Percentiles rank a stretch among this genome's conserved stretches.
Conservation (phyloP, 2,113 vertebrate species). For the Ammospiza nelsoni region DNA sequence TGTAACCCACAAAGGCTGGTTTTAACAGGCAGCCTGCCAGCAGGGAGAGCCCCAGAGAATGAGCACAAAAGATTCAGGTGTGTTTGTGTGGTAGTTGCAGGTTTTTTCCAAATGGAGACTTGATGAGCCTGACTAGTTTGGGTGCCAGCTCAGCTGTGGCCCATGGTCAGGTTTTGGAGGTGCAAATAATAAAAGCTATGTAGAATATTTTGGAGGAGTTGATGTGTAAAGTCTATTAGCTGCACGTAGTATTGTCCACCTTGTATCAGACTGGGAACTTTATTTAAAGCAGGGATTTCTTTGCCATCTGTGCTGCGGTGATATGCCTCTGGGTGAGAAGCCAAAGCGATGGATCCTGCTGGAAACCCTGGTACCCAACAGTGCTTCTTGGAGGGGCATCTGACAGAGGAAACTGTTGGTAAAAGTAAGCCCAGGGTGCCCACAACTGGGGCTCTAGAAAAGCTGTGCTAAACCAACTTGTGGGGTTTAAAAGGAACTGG, state of each 20-base stretch:
- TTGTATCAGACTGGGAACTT: neutral
- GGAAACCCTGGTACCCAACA: neutral
- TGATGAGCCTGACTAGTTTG: neutral
- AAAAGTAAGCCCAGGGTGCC: neutral
- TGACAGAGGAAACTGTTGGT: accelerated
- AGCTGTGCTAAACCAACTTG: neutral
- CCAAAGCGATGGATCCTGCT: neutral
- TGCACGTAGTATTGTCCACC: neutral
- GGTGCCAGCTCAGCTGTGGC: neutral
- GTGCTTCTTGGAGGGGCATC: neutral
- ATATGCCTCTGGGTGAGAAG: neutral
- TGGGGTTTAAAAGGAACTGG: neutral
- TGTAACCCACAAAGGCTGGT: neutral
- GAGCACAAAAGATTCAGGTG: neutral
- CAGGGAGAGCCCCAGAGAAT: neutral
- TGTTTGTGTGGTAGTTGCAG: accelerated
- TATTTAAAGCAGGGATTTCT: neutral
- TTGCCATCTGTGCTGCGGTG: neutral
- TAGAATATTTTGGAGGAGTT: neutral
- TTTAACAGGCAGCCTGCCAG: neutral
- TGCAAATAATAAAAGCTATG: neutral
- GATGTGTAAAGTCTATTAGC: neutral
- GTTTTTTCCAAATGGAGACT: neutral
- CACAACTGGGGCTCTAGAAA: neutral
- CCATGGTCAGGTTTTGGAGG: neutral